Percentiles rank a stretch among this genome's conserved stretches.
These are phyloP conservation scores for Percopsis transmontana DNA, from an alignment of 2,113 vertebrate species.

Conservation along the genomic window DNA sequence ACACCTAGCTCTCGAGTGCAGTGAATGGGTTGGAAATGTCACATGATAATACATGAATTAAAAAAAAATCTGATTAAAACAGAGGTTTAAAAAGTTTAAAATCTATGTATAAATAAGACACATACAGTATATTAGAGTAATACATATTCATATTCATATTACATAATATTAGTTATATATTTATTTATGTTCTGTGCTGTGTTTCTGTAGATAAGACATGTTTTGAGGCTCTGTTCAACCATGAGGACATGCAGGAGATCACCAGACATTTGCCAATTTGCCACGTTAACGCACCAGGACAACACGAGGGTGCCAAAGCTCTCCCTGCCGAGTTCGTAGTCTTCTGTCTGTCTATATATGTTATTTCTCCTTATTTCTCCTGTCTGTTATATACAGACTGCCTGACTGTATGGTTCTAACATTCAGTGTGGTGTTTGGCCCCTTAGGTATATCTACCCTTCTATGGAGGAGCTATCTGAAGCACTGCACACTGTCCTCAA, in stretches of 20 bases:
- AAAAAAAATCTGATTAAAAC: too few relatives aligned
- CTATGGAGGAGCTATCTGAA: constrained; percentile 94
- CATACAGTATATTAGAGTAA: too few relatives aligned
- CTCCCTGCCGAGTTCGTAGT: constrained; percentile 83
- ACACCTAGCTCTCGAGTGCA: neutral
- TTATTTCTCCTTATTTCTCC: neutral
- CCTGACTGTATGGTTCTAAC: neutral
- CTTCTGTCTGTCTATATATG: neutral
- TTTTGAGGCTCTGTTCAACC: constrained; percentile 89
- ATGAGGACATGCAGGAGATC: constrained; percentile 94
- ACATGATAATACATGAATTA: too few relatives aligned
- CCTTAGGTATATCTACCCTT: constrained; percentile 86
- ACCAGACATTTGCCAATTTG: constrained; percentile 89
- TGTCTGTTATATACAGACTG: neutral
- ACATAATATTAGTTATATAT: neutral
- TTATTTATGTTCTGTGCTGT: neutral
- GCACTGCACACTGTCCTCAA: constrained; percentile 86
- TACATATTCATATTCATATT: neutral
- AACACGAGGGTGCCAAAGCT: constrained; percentile 87
- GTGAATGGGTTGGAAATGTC: neutral
- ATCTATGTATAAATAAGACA: too few relatives aligned
- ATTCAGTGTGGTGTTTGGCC: constrained; percentile 4
- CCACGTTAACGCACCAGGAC: constrained; percentile 92
- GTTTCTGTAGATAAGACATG: constrained; percentile 86
- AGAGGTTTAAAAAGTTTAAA: too few relatives aligned